These are phyloP conservation scores for Falco columbarius DNA, from an alignment of 2,797 vertebrate genomes.

Conservation along the genomic window DNA sequence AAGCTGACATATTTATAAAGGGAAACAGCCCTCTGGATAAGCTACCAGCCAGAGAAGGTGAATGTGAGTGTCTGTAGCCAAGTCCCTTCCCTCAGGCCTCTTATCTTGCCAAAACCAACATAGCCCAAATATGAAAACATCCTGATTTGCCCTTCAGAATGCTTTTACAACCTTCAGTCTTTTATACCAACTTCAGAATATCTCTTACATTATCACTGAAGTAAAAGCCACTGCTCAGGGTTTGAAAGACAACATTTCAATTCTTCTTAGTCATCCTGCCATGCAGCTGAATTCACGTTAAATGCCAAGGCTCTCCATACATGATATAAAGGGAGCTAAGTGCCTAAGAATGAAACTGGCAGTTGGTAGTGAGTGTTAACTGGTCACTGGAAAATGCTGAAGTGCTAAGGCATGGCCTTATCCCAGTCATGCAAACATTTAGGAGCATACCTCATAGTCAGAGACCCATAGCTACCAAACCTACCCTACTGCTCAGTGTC, in stretches of 20 bases:
- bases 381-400: neutral
- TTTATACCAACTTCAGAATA: neutral
- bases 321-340: neutral
- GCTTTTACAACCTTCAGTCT: neutral
- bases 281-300: neutral
- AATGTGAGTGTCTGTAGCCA: neutral
- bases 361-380: neutral
- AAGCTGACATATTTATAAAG: constrained; percentile 26
- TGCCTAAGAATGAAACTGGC: neutral
- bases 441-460: neutral
- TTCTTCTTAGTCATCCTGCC: neutral
- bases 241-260: neutral
- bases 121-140: neutral
- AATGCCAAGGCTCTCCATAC: neutral
- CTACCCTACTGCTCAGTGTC: neutral
- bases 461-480: neutral
- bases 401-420: neutral
- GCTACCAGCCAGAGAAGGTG: constrained; percentile 3
- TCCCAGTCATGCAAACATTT: neutral
- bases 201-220: neutral
- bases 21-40: neutral
- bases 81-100: neutral
- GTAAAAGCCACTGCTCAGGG: neutral
- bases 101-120: neutral
- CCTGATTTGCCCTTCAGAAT: neutral